Conservation (phyloP, 2,797 vertebrate genomes). For the Pseudocheirus occidentalis region DNA sequence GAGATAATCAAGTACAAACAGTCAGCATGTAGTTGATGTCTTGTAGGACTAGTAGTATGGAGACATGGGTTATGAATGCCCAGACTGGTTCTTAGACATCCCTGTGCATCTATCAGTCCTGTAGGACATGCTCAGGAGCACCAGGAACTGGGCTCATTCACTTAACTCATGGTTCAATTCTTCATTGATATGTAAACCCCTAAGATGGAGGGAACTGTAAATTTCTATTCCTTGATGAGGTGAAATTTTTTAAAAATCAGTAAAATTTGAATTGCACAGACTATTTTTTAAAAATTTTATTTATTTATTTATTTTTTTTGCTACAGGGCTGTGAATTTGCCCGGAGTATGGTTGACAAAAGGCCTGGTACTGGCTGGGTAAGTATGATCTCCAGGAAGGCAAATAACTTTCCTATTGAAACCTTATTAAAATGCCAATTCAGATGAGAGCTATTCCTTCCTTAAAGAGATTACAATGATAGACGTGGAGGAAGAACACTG, state of each 20-base stretch:
- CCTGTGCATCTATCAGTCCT: background rate
- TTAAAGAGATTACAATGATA: background rate
- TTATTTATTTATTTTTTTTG: too few relatives aligned
- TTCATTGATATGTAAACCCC: background rate
- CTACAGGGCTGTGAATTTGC: slow-evolving; percentile 89
- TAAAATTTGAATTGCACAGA: background rate
- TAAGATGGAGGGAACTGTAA: background rate
- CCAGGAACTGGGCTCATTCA: background rate
- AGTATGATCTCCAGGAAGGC: slow-evolving; percentile 74
- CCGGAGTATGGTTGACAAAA: slow-evolving; percentile 90
- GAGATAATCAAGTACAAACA: background rate
- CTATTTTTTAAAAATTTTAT: background rate
- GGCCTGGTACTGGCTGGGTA: slow-evolving; percentile 88
- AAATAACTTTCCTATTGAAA: background rate
- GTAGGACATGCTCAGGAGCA: background rate
- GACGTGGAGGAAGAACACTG: background rate
- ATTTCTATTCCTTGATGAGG: background rate
- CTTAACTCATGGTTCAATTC: background rate
- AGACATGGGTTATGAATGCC: background rate
- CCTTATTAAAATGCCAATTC: background rate
- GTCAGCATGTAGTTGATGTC: background rate
- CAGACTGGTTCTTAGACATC: background rate
- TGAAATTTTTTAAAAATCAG: background rate
- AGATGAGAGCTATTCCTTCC: background rate
- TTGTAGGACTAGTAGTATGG: background rate